Percentiles rank a stretch among this genome's conserved stretches.
phyloP scores from a whole-genome alignment of 1,140 invertebrate species.

The Habropoda laboriosa region DNA sequence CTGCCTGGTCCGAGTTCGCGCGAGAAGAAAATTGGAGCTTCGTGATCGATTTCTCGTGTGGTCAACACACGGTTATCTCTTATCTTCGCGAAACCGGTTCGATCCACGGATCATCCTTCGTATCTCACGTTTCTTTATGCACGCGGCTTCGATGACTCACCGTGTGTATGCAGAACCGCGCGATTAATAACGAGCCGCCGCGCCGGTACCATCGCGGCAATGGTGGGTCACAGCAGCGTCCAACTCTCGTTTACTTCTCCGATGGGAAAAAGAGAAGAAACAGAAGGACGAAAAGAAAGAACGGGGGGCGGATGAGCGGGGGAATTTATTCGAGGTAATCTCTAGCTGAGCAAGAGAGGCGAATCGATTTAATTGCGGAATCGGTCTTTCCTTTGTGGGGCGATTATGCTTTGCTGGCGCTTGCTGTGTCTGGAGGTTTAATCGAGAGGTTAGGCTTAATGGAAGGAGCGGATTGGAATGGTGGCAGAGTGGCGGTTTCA shows the following conservation, averaged over 20 bases:
- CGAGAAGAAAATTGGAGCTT: slow-evolving; percentile 44
- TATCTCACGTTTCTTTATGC: slow-evolving; percentile 23
- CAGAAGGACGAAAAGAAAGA: not conserved
- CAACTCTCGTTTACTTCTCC: too few relatives aligned
- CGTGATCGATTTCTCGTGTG: slow-evolving; percentile 32
- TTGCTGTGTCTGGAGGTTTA: not conserved
- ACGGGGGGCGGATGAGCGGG: too few relatives aligned
- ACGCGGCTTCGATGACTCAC: slow-evolving; percentile 24
- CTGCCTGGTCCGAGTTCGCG: not conserved
- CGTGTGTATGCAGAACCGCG: not conserved
- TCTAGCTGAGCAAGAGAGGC: not conserved
- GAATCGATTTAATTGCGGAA: slow-evolving; percentile 36
- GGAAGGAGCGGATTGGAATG: not conserved
- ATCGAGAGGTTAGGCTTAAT: slow-evolving; percentile 1
- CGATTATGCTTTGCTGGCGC: not conserved
- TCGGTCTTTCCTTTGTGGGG: slow-evolving; percentile 13
- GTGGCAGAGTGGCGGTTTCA: not conserved
- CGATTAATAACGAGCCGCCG: slow-evolving; percentile 33
- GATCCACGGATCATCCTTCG: slow-evolving; percentile 41
- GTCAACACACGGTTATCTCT: slow-evolving; percentile 25
- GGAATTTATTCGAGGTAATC: not conserved
- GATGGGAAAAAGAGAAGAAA: too few relatives aligned
- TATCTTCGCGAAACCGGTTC: slow-evolving; percentile 55
- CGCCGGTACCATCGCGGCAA: too few relatives aligned
- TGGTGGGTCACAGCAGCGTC: slow-evolving; percentile 25